Conservation (phyloP, 1,140 invertebrate genomes). For the Bicyclus anynana region DNA sequence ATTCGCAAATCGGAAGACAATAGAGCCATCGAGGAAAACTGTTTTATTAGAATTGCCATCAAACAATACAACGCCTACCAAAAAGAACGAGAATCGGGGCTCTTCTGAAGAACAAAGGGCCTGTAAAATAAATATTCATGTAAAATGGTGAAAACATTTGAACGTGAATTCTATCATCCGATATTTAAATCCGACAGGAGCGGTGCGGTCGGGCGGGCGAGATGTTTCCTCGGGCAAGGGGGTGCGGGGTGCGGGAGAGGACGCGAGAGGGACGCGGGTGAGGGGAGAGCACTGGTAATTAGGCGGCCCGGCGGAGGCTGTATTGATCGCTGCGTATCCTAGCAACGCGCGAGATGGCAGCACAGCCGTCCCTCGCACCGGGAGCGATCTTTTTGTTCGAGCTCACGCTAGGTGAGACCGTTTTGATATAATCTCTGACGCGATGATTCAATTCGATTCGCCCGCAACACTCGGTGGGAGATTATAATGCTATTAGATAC, state of each 20-base stretch:
- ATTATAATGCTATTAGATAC: slow-evolving; percentile 46
- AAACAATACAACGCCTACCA: slow-evolving; percentile 12
- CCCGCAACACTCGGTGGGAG: slow-evolving; percentile 33
- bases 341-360: slow-evolving; percentile 73
- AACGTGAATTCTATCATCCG: slow-evolving; percentile 74
- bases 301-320: slow-evolving; percentile 75
- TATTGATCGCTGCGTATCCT: slow-evolving; percentile 71
- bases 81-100: slow-evolving; percentile 20
- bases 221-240: slow-evolving; percentile 39
- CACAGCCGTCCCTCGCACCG: slow-evolving; percentile 54
- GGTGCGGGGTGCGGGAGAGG: slow-evolving; percentile 18
- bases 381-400: slow-evolving; percentile 62
- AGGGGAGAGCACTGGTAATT: slow-evolving; percentile 52
- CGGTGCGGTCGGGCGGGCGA: slow-evolving; percentile 49
- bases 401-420: slow-evolving; percentile 60
- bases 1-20: not conserved
- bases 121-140: slow-evolving; percentile 54
- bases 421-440: slow-evolving; percentile 64
- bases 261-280: slow-evolving; percentile 19
- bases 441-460: slow-evolving; percentile 64
- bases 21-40: not conserved
- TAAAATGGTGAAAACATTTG: slow-evolving; percentile 65
- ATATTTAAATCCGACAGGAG: slow-evolving; percentile 69
- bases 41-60: not conserved
- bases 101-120: slow-evolving; percentile 36